Conservation (phyloP, 1,140 invertebrate genomes). For the Drosophila ananassae region DNA sequence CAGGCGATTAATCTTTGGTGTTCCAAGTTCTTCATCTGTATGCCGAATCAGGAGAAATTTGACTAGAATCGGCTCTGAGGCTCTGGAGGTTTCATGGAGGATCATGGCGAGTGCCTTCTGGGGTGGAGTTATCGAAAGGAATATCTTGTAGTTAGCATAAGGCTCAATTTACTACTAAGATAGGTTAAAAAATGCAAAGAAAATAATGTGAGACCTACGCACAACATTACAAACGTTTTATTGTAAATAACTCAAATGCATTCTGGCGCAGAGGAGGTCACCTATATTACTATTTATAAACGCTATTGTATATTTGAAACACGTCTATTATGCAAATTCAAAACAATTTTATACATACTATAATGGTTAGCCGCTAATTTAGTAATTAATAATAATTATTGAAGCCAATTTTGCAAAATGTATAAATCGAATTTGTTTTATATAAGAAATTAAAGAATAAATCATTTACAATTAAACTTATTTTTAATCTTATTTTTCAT, state of each 20-base stretch:
- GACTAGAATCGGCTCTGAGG: slow-evolving; percentile 49
- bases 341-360: slow-evolving; percentile 30
- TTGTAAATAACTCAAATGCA: slow-evolving; percentile 61
- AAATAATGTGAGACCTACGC: slow-evolving; percentile 21
- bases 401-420: slow-evolving; percentile 30
- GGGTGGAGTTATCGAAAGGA: slow-evolving; percentile 20
- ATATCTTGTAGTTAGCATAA: slow-evolving; percentile 54
- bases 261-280: slow-evolving; percentile 27
- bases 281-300: slow-evolving; percentile 17
- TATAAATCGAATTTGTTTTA: slow-evolving; percentile 65
- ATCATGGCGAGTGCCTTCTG: slow-evolving; percentile 56
- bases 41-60: slow-evolving; percentile 86
- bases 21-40: slow-evolving; percentile 90
- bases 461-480: slow-evolving; percentile 11
- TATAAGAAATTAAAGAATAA: slow-evolving; percentile 63
- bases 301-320: slow-evolving; percentile 30
- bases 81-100: background rate
- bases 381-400: slow-evolving; percentile 41
- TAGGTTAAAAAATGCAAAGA: slow-evolving; percentile 19
- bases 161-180: slow-evolving; percentile 42
- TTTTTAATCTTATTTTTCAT: too few species aligned
- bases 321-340: slow-evolving; percentile 19
- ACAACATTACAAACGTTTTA: slow-evolving; percentile 54
- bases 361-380: slow-evolving; percentile 23
- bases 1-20: slow-evolving; percentile 88